phyloP scores from a whole-genome alignment of 2,888 invertebrate genomes.

The Mystacides longicornis region DNA sequence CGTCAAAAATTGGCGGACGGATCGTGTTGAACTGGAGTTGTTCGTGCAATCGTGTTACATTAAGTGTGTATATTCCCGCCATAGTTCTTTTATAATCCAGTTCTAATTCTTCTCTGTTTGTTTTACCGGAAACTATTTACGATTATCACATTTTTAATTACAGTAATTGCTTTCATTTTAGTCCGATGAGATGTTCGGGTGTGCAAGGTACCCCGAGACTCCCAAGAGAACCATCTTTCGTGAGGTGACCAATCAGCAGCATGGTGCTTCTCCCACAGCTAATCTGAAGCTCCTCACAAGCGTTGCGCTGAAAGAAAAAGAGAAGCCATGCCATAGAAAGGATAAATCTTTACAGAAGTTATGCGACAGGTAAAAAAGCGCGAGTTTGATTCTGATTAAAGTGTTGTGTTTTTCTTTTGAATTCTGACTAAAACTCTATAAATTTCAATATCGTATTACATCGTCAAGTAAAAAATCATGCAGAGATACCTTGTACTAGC shows the following conservation, averaged over 20 bases:
- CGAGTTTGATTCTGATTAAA: too few species aligned
- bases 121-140: too few species aligned
- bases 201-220: slow-evolving; percentile 32
- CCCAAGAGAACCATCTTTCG: slow-evolving; percentile 49
- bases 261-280: slow-evolving; percentile 57
- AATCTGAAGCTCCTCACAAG: slow-evolving; percentile 60
- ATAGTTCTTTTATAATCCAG: background rate
- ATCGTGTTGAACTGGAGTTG: background rate
- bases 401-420: too few species aligned
- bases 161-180: background rate
- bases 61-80: background rate
- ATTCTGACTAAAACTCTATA: too few species aligned
- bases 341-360: slow-evolving; percentile 54
- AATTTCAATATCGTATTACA: too few species aligned
- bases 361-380: slow-evolving; percentile 47
- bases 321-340: slow-evolving; percentile 42
- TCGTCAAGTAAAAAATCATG: background rate
- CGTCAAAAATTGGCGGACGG: slow-evolving; percentile 12
- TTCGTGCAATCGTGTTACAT: background rate
- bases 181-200: slow-evolving; percentile 11
- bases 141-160: too few species aligned
- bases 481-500: background rate
- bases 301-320: slow-evolving; percentile 47
- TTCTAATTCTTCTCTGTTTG: too few species aligned
- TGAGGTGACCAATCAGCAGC: slow-evolving; percentile 48